phyloP scores from a whole-genome alignment of 2,888 invertebrate species.

The Erebia palarica region DNA sequence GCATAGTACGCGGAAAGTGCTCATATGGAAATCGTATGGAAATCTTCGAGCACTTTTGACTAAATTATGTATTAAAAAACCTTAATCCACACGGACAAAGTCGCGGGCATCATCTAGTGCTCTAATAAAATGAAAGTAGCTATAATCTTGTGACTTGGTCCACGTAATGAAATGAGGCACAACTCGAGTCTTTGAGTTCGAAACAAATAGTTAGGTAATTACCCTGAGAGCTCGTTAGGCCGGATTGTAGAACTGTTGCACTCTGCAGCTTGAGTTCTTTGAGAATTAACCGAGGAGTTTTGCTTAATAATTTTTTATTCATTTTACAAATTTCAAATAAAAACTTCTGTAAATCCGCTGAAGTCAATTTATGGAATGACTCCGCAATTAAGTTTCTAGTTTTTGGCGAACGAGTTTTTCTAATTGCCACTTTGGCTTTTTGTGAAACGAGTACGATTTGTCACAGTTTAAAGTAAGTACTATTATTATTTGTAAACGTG shows the following conservation, averaged over 20 bases:
- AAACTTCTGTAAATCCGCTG: constrained; percentile 28
- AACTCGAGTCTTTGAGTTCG: constrained; percentile 65
- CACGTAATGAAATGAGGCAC: constrained; percentile 47
- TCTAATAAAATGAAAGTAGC: not conserved
- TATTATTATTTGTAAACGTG: no score
- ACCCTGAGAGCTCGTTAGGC: constrained; percentile 74
- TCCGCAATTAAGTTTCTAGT: constrained; percentile 17
- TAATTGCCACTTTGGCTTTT: not conserved
- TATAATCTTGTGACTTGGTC: constrained; percentile 20
- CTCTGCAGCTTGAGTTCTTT: constrained; percentile 38
- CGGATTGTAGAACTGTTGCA: constrained; percentile 58
- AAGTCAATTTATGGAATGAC: constrained; percentile 23
- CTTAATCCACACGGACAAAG: no score
- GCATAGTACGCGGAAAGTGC: no score
- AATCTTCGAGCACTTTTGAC: no score
- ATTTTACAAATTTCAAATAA: constrained; percentile 25
- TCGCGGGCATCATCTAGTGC: no score
- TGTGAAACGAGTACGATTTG: not conserved
- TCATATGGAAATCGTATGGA: no score
- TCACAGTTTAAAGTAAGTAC: no score
- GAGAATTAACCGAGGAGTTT: constrained; percentile 32
- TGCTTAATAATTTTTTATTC: constrained; percentile 31
- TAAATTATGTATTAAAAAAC: not conserved
- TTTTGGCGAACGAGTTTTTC: constrained; percentile 9
- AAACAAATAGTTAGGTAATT: constrained; percentile 76